Evolutionary conservation across 2,113 vertebrate species (phyloP).

Genomic region (Canis aureus): DNA sequence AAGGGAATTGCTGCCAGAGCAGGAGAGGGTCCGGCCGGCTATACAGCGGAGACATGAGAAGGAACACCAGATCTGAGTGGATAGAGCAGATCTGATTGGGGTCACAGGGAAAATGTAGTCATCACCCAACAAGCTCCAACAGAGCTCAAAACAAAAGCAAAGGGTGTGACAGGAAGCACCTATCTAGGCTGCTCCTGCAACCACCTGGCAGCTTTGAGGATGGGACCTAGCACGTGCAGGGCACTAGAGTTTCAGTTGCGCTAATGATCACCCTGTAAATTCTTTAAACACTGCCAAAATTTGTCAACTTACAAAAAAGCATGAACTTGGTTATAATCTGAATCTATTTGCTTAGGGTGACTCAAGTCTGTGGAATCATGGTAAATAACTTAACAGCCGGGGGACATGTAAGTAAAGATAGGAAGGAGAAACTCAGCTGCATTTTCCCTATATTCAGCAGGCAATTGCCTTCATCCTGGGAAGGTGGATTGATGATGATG

Average conservation of each 20-base stretch:
- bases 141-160: no score
- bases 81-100: not conserved
- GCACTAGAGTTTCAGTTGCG: not conserved
- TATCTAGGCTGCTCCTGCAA: not conserved
- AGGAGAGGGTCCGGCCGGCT: not conserved
- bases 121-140: not conserved
- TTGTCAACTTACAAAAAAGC: not conserved
- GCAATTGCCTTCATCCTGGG: no score
- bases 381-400: not conserved
- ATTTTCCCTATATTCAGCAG: not conserved
- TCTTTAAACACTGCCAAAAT: not conserved
- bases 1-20: rapidly evolving
- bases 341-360: not conserved
- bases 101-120: no score
- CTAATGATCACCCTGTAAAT: not conserved
- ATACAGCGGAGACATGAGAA: not conserved
- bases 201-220: not conserved
- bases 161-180: not conserved
- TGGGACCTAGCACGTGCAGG: rapidly evolving
- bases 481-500: not conserved
- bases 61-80: not conserved
- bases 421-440: not conserved
- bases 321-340: not conserved
- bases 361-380: not conserved
- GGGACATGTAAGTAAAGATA: not conserved